phyloP scores from a whole-genome alignment of 1,140 invertebrate species.

The Aphis gossypii region DNA sequence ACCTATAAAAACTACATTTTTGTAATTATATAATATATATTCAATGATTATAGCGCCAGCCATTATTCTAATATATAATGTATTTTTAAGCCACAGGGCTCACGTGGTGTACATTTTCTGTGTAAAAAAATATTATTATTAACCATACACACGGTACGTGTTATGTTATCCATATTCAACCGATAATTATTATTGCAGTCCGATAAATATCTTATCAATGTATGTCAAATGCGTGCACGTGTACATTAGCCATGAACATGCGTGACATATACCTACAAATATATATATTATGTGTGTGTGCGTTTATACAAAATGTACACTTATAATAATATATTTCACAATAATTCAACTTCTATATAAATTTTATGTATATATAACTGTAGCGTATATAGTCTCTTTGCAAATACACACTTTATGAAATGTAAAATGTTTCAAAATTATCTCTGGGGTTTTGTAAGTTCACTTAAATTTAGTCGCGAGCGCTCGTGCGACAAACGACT shows the following conservation, averaged over 20 bases:
- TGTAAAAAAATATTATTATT: not conserved
- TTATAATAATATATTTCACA: not conserved
- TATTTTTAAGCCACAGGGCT: not conserved
- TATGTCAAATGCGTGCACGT: not conserved
- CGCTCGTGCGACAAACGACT: slow-evolving; percentile 48
- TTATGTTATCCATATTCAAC: not conserved
- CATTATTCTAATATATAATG: not conserved
- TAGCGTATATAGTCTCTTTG: not conserved
- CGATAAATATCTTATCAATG: not conserved
- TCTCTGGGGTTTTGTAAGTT: slow-evolving; percentile 53
- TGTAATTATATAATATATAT: no score
- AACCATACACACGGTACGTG: not conserved
- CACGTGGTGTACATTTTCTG: not conserved
- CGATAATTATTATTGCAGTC: not conserved
- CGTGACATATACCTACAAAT: not conserved
- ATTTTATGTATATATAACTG: not conserved
- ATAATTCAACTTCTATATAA: not conserved
- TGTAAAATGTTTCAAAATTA: slow-evolving; percentile 45
- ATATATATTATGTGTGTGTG: not conserved
- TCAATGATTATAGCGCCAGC: no score
- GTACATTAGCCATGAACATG: not conserved
- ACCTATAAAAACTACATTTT: no score
- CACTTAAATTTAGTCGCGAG: slow-evolving; percentile 38
- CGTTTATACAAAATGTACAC: not conserved
- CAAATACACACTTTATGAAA: slow-evolving; percentile 12